phyloP scores from a whole-genome alignment of 2,888 invertebrate genomes.

The Oasisia sp. region DNA sequence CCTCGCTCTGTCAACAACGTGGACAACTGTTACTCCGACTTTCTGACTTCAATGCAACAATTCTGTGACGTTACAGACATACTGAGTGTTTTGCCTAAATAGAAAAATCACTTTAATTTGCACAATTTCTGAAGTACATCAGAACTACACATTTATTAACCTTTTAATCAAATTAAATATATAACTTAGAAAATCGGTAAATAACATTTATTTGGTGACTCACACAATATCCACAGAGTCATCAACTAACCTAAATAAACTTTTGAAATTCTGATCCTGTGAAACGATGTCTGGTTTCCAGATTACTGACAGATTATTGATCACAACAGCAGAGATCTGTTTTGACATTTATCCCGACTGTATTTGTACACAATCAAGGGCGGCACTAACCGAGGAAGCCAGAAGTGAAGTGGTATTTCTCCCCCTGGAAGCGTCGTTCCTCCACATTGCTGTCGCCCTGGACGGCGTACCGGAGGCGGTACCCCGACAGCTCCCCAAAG shows the following conservation, averaged over 20 bases:
- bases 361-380: background rate
- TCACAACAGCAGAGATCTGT: no score
- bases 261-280: no score
- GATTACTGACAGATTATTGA: no score
- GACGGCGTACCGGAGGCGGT: constrained; percentile 86
- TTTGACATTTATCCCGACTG: no score
- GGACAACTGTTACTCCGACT: background rate
- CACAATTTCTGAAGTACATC: background rate
- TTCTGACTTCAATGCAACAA: background rate
- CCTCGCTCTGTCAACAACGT: constrained; percentile 41
- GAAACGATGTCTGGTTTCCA: no score
- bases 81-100: background rate
- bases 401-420: constrained; percentile 36
- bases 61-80: background rate
- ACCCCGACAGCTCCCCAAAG: constrained; percentile 88
- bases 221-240: no score
- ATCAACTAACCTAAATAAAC: no score
- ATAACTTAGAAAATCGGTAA: no score
- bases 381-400: constrained; percentile 38
- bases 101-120: background rate
- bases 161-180: no score
- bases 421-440: constrained; percentile 40
- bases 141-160: background rate
- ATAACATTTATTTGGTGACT: no score
- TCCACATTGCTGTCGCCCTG: constrained; percentile 74